Conservation (phyloP, 2,797 vertebrate species). For the Pempheris klunzingeri region DNA sequence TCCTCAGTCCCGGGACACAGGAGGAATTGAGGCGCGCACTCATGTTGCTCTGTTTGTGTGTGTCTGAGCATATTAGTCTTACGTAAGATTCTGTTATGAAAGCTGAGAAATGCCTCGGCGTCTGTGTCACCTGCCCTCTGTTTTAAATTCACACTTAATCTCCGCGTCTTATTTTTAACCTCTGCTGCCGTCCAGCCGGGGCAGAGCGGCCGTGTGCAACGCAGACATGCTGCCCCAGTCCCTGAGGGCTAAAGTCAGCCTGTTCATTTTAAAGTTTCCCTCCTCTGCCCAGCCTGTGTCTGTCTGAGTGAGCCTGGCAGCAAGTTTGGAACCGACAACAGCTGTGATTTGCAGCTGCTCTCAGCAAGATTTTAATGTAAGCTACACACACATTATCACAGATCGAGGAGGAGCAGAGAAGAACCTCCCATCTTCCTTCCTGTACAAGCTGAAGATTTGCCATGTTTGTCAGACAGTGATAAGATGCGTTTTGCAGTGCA, state of each 20-base stretch:
- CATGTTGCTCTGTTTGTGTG: slow-evolving; percentile 2
- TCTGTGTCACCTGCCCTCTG: neutral
- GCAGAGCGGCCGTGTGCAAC: neutral
- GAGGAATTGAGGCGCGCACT: slow-evolving; percentile 15
- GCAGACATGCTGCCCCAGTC: slow-evolving; percentile 32
- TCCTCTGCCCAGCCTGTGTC: neutral
- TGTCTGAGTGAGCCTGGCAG: neutral
- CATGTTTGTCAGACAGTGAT: neutral
- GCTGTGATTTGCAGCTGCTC: slow-evolving; percentile 13
- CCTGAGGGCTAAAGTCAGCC: slow-evolving; percentile 12
- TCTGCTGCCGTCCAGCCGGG: slow-evolving; percentile 6
- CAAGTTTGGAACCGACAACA: neutral
- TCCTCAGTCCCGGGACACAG: slow-evolving; percentile 13
- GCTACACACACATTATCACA: neutral
- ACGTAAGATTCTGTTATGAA: slow-evolving; percentile 39
- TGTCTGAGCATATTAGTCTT: slow-evolving; percentile 9
- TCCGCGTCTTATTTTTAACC: slow-evolving; percentile 2
- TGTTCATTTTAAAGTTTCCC: slow-evolving; percentile 1
- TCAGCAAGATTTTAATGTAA: neutral
- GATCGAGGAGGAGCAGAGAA: neutral
- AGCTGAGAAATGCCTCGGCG: slow-evolving; percentile 27
- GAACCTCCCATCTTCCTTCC: neutral
- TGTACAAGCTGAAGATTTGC: neutral
- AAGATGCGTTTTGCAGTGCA: neutral
- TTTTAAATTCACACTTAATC: slow-evolving; percentile 31